phyloP scores from a whole-genome alignment of 2,113 vertebrate species.

The Herpetotheres cachinnans region DNA sequence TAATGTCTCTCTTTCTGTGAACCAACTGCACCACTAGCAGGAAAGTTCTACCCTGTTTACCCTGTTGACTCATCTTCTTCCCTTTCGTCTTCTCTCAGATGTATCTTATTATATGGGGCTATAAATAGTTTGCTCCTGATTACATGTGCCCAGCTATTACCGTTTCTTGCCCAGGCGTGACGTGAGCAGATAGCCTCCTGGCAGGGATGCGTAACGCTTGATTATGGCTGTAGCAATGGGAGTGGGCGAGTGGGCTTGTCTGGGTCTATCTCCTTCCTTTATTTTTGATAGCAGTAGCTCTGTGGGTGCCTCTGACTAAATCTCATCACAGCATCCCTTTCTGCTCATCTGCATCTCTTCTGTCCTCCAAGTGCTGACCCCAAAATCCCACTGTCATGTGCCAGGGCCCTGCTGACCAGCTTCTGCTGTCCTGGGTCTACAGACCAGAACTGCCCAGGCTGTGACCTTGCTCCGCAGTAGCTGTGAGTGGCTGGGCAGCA shows the following conservation, averaged over 20 bases:
- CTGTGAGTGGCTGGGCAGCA: not conserved
- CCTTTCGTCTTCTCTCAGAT: conserved; percentile 26
- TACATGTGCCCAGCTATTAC: not conserved
- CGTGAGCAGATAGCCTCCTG: not conserved
- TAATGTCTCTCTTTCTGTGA: not conserved
- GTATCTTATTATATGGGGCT: not conserved
- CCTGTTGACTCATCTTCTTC: not conserved
- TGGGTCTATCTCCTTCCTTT: not conserved
- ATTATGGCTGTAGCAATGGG: not conserved
- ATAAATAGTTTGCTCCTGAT: conserved; percentile 32
- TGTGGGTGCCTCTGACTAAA: not conserved
- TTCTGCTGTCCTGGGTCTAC: not conserved
- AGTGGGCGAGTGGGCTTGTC: not conserved
- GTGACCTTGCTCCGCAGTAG: not conserved
- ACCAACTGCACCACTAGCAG: not conserved
- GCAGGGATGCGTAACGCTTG: not conserved
- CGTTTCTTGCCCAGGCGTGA: not conserved
- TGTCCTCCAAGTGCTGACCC: not conserved
- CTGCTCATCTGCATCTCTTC: not conserved
- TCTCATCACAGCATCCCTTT: not conserved
- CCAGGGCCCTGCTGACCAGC: rapidly evolving
- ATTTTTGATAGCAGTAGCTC: not conserved
- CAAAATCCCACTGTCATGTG: not conserved
- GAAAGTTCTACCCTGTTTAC: not conserved
- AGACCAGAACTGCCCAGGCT: not conserved